Evolutionary conservation across 2,888 invertebrate genomes (phyloP).

Genomic region (Abrostola tripartita): DNA sequence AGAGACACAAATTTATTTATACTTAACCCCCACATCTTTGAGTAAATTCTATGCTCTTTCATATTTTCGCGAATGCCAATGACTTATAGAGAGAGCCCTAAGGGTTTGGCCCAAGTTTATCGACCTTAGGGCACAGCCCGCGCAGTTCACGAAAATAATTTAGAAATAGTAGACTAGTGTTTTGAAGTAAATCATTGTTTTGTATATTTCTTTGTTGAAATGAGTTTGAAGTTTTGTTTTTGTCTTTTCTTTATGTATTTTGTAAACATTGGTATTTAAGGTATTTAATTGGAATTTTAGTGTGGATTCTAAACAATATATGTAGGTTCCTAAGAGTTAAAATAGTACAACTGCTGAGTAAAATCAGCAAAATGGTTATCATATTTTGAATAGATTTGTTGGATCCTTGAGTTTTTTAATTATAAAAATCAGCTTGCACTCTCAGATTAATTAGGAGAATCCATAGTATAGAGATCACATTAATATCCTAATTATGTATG

Average conservation of each 20-base stretch:
- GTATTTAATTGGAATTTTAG: background rate
- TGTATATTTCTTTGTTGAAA: constrained; percentile 1
- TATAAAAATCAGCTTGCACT: too few species aligned
- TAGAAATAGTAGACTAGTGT: background rate
- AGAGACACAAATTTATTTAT: background rate
- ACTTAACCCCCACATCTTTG: constrained; percentile 3
- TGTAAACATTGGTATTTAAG: background rate
- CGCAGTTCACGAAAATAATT: constrained; percentile 11
- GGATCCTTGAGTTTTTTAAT: too few species aligned
- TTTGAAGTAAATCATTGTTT: constrained; percentile 7
- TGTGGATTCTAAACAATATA: too few species aligned
- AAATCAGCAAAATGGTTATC: too few species aligned
- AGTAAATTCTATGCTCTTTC: constrained; percentile 15
- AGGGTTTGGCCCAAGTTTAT: constrained; percentile 47
- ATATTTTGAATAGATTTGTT: too few species aligned
- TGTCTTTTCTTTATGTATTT: background rate
- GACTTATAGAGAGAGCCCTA: constrained; percentile 22
- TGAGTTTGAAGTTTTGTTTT: constrained; percentile 6
- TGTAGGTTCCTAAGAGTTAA: too few species aligned
- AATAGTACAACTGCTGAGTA: too few species aligned
- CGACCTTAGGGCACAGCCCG: constrained; percentile 42
- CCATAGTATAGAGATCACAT: too few species aligned
- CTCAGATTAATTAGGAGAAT: too few species aligned
- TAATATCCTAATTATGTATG: too few species aligned
- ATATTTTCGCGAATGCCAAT: constrained; percentile 43